A percentile compares a stretch with the other conserved stretches of the same genome.
Evolutionary conservation across 2,113 vertebrate species (phyloP).

Genomic region (Myotis brandtii): DNA sequence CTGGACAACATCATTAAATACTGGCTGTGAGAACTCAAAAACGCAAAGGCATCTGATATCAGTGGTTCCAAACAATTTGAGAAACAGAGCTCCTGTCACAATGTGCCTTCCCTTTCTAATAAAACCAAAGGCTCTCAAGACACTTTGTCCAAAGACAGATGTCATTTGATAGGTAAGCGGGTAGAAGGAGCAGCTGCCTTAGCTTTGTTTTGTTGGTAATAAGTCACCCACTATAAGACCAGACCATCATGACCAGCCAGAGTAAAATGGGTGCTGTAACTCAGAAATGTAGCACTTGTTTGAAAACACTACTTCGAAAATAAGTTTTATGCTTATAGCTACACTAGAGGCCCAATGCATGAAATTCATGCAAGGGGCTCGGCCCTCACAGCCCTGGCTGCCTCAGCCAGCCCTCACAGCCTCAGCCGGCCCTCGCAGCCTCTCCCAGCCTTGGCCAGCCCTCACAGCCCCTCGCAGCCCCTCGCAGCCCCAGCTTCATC

Average conservation of each 20-base stretch:
- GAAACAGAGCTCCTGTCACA: not conserved
- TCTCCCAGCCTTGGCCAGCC: no score
- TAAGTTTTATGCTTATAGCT: not conserved
- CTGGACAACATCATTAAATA: not conserved
- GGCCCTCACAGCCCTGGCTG: no score
- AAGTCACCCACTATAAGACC: not conserved
- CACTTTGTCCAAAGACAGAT: not conserved
- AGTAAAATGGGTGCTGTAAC: not conserved
- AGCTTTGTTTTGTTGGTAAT: constrained; percentile 16
- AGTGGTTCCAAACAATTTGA: not conserved
- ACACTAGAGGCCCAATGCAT: no score
- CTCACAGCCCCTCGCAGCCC: no score
- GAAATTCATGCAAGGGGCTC: no score
- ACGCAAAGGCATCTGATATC: not conserved
- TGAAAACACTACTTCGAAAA: not conserved
- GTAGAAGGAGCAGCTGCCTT: not conserved
- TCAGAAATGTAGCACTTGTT: not conserved
- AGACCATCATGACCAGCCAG: not conserved
- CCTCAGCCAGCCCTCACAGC: no score
- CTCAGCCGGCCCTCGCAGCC: no score
- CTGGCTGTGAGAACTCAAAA: not conserved
- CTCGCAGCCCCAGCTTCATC: no score
- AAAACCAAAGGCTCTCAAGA: not conserved
- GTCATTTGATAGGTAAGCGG: not conserved
- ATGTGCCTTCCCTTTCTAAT: not conserved